Evolutionary conservation across 2,797 vertebrate genomes (phyloP), one percentile per base, ranked within the genome.

Genomic region (Pangasius macronema): DNA sequence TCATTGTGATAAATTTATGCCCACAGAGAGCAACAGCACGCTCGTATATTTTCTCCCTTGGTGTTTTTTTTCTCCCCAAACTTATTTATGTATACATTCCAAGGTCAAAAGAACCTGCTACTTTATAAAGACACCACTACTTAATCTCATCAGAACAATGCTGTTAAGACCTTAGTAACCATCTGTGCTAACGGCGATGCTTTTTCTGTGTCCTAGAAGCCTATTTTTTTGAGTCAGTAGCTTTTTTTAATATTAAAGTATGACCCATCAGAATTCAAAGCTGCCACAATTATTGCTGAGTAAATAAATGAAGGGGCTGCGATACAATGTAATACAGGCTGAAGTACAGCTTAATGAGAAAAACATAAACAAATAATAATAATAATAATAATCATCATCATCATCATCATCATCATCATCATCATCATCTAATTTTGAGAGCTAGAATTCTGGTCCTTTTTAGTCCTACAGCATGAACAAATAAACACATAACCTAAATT

Each of bases 101-200:
- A 96, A 96, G 95, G 95, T 94, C 94, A 95, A 90, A 94, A 93
- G 91, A 92, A 93, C 92, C 91, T 88, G 93, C 93, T 94, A 93
- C 94, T 93, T 94, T 94, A 94, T 93, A 93, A 93, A 95, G 94
- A 95, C 90, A 89, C 92, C 7, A 7, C 42, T 42, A 42, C 42
- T 95, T 95, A 59, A 67, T 93, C 90, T 79, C 27, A 83, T 89
- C 87, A 90, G 89, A 94, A 90, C 86, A 89, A 86, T 87, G 3
- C 72, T 87, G 87, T 93, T 93, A 88, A 90, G 90, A 87, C 65
- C 87, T 87, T 87, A 87, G 82, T 88, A 76, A 88, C 77, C 42
- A 84, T 89, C 87, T 90, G 85, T 67, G 89, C 87, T 89, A 42
- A 90, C 89, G 90, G 91, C 82, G 85, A 61, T 88, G 88, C 89